Conservation (phyloP, 2,888 invertebrate genomes). For the Chalcis sispes region DNA sequence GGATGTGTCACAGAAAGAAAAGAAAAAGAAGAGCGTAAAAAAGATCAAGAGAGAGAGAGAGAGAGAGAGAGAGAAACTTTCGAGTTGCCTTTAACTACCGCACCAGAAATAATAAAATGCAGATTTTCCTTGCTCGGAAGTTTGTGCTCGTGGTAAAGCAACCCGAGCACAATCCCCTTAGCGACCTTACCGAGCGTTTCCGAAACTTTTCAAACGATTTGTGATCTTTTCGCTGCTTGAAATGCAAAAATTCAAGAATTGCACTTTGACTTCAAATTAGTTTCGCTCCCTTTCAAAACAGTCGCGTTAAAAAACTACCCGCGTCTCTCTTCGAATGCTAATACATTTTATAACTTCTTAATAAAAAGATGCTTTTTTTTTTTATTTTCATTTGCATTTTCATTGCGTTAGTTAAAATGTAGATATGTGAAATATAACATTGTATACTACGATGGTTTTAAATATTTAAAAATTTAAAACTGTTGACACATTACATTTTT, state of each 20-base stretch:
- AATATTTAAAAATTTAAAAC: too few species aligned
- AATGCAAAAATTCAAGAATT: slow-evolving; percentile 52
- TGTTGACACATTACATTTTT: too few species aligned
- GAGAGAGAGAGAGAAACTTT: slow-evolving; percentile 34
- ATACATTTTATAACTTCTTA: slow-evolving; percentile 21
- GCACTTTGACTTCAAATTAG: slow-evolving; percentile 53
- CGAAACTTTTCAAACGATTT: slow-evolving; percentile 57
- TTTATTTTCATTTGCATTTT: not conserved
- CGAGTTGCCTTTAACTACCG: slow-evolving; percentile 67
- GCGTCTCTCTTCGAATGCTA: slow-evolving; percentile 39
- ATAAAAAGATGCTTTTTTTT: not conserved
- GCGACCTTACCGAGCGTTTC: slow-evolving; percentile 51
- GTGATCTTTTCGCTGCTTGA: slow-evolving; percentile 52
- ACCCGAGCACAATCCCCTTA: slow-evolving; percentile 54
- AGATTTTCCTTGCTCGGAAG: slow-evolving; percentile 63
- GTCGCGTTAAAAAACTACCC: slow-evolving; percentile 12
- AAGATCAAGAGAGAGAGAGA: slow-evolving; percentile 47
- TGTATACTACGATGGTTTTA: not conserved
- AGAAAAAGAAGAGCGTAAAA: slow-evolving; percentile 48
- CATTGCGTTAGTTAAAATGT: not conserved
- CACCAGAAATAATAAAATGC: slow-evolving; percentile 73
- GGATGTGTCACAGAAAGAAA: slow-evolving; percentile 37
- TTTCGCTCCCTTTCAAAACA: slow-evolving; percentile 43
- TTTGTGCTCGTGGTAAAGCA: slow-evolving; percentile 39
- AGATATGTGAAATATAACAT: not conserved